phyloP scores from a whole-genome alignment of 2,888 invertebrate species.

The Dasypogon diadema region DNA sequence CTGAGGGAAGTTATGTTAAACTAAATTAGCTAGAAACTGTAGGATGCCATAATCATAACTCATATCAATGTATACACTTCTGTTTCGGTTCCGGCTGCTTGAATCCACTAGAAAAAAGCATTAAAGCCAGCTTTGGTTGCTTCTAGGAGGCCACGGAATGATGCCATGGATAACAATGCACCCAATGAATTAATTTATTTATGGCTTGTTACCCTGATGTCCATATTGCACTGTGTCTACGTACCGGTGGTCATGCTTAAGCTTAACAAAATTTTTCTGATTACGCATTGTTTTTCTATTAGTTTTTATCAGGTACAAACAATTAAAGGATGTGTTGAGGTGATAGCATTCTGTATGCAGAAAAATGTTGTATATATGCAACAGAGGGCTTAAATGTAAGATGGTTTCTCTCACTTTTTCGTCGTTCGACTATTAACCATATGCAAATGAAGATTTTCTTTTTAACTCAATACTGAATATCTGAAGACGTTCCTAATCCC shows the following conservation, averaged over 20 bases:
- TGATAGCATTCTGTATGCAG: too few species aligned
- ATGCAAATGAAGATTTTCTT: too few species aligned
- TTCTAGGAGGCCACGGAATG: constrained; percentile 9
- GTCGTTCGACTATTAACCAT: too few species aligned
- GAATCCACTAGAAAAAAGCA: constrained; percentile 26
- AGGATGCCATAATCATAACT: constrained; percentile 51
- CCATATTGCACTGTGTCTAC: constrained; percentile 35
- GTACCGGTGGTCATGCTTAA: constrained; percentile 18
- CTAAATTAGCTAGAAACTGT: constrained; percentile 48
- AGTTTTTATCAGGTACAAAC: too few species aligned
- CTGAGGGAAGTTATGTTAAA: constrained; percentile 32
- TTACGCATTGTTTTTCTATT: constrained; percentile 44
- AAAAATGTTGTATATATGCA: too few species aligned
- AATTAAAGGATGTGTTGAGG: too few species aligned
- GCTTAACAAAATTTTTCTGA: constrained; percentile 27
- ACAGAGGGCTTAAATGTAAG: too few species aligned
- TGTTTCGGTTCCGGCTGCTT: constrained; percentile 50
- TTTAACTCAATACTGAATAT: too few species aligned
- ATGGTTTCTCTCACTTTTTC: too few species aligned
- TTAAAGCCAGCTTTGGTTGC: constrained; percentile 7
- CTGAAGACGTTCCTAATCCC: too few species aligned
- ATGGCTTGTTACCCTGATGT: constrained; percentile 50
- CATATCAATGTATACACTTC: constrained; percentile 48
- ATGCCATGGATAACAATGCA: constrained; percentile 49
- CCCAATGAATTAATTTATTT: constrained; percentile 52